Evolutionary conservation across 2,888 invertebrate genomes (phyloP).

Genomic region (Prosapia bicincta): DNA sequence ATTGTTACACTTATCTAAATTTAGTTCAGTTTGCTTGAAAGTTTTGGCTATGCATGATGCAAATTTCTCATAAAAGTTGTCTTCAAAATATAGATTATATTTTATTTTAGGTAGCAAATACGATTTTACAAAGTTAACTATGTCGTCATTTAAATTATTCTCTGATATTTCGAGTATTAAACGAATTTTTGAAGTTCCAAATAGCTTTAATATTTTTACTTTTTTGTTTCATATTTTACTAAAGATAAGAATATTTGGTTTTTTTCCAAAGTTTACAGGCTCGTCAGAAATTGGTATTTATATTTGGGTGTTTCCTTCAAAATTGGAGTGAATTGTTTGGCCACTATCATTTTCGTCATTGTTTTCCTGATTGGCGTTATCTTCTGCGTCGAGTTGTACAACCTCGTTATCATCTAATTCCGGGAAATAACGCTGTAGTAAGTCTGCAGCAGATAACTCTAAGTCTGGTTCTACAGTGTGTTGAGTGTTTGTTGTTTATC

Average conservation of each 20-base stretch:
- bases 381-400: not conserved
- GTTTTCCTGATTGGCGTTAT: not conserved
- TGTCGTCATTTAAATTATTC: not conserved
- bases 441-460: not conserved
- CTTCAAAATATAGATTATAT: not conserved
- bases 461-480: not conserved
- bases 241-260: not conserved
- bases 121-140: not conserved
- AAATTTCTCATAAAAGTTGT: not conserved
- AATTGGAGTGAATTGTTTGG: not conserved
- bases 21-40: not conserved
- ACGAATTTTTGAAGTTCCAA: not conserved
- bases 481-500: not conserved
- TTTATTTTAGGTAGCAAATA: not conserved
- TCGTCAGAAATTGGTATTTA: not conserved
- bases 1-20: not conserved
- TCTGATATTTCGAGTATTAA: not conserved
- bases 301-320: not conserved
- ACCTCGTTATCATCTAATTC: not conserved
- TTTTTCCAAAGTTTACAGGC: not conserved
- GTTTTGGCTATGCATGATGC: not conserved
- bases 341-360: not conserved
- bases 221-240: not conserved
- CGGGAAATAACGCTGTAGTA: too few species aligned
- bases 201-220: not conserved